Percentiles rank a stretch among this genome's conserved stretches.
These are phyloP conservation scores for Scytalopus superciliaris DNA, from an alignment of 2,113 vertebrate genomes.

Conservation along the genomic window DNA sequence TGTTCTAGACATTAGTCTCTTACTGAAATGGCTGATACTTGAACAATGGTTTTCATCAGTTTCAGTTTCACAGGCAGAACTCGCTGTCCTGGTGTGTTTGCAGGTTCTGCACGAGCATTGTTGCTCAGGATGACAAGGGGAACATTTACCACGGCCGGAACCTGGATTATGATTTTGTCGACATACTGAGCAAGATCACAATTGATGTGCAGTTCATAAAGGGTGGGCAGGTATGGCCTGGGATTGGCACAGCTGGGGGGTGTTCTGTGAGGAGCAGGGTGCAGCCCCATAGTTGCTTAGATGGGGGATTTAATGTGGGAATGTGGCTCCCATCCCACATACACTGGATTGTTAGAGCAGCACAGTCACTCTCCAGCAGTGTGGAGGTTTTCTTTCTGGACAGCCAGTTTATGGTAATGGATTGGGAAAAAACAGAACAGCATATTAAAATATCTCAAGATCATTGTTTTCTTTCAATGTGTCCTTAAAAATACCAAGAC, in stretches of 20 bases:
- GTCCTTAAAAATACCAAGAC: too few relatives aligned
- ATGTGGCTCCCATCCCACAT: neutral
- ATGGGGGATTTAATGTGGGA: neutral
- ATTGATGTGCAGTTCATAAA: constrained; percentile 82
- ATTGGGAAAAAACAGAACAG: neutral
- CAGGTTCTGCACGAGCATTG: constrained; percentile 93
- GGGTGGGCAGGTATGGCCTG: constrained; percentile 78
- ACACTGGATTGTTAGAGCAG: neutral
- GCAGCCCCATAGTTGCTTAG: fast-evolving
- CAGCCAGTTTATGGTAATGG: neutral
- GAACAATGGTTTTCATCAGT: neutral
- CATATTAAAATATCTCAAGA: neutral
- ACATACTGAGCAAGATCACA: constrained; percentile 82
- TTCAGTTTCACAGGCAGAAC: too few relatives aligned
- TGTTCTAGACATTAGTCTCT: neutral
- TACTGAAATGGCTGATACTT: too few relatives aligned
- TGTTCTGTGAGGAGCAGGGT: fast-evolving
- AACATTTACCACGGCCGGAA: constrained; percentile 90
- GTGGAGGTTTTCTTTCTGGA: neutral
- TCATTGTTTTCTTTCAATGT: neutral
- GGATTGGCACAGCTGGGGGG: fast-evolving
- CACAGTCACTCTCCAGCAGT: neutral
- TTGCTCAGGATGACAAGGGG: constrained; percentile 86
- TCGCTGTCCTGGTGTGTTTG: neutral
- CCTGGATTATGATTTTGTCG: constrained; percentile 82